A percentile compares a stretch with the other conserved stretches of the same genome.
Evolutionary conservation across 2,888 invertebrate genomes (phyloP).

Genomic region (Tigriopus californicus): DNA sequence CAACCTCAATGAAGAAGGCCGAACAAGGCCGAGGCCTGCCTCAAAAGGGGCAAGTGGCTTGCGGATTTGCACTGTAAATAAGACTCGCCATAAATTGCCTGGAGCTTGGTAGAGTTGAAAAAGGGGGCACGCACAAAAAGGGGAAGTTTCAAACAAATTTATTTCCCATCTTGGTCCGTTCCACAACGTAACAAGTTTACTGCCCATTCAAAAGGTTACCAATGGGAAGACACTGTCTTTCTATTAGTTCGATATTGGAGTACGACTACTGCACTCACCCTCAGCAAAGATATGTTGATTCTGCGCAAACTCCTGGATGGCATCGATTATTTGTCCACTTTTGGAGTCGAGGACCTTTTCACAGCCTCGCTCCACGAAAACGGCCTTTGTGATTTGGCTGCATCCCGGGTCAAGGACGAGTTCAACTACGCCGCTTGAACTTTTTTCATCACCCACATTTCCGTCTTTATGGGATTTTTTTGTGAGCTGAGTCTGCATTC

Average conservation of each 20-base stretch:
- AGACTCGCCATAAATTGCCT: neutral
- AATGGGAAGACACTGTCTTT: neutral
- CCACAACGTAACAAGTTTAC: neutral
- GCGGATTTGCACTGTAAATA: no score
- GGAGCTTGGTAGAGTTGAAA: neutral
- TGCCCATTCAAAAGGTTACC: neutral
- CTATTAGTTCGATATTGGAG: neutral
- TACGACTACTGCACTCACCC: neutral
- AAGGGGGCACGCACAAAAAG: neutral
- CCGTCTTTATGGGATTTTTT: neutral
- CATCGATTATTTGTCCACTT: neutral
- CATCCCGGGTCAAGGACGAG: neutral
- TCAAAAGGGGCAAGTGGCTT: no score
- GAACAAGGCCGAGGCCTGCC: no score
- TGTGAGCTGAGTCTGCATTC: constrained; percentile 32
- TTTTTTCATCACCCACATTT: neutral
- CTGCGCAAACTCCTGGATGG: constrained; percentile 4
- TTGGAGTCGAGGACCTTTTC: neutral
- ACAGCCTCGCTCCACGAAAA: neutral
- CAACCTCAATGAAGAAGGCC: no score
- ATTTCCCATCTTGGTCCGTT: no score
- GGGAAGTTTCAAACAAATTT: neutral
- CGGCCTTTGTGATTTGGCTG: neutral
- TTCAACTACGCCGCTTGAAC: neutral
- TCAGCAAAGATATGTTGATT: neutral